phyloP scores from a whole-genome alignment of 1,140 invertebrate species.

The Eurytemora carolleeae region DNA sequence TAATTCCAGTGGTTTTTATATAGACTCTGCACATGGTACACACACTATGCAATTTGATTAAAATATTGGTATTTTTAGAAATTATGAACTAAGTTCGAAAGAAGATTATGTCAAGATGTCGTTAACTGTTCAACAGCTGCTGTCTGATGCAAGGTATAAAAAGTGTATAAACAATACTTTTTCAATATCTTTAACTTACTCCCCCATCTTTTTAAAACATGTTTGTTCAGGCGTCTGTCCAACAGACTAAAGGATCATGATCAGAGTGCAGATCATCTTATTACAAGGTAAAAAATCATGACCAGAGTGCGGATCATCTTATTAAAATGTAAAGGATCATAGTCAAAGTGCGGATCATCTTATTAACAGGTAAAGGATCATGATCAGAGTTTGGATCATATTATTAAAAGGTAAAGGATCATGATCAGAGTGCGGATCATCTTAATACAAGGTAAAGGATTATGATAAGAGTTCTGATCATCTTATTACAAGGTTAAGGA shows the following conservation, averaged over 20 bases:
- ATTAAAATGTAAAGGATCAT: neutral
- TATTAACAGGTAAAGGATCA: neutral
- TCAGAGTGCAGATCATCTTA: neutral
- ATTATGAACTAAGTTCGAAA: no score
- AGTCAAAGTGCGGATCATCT: neutral
- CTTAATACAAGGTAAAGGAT: neutral
- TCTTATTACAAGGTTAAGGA: neutral
- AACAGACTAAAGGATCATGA: neutral
- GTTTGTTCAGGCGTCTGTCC: no score
- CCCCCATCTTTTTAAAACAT: no score
- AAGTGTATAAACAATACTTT: no score
- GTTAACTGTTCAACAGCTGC: neutral
- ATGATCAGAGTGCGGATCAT: neutral
- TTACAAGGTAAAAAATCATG: neutral
- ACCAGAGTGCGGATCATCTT: neutral
- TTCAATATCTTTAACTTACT: no score
- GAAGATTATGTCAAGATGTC: no score
- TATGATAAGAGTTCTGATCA: neutral
- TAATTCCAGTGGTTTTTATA: no score
- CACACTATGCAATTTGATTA: no score
- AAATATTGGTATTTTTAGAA: no score
- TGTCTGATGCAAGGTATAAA: neutral
- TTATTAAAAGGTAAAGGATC: no score
- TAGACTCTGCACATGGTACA: no score
- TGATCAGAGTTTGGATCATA: no score